phyloP scores from a whole-genome alignment of 2,888 invertebrate genomes.

The Heterodera filipjevi region DNA sequence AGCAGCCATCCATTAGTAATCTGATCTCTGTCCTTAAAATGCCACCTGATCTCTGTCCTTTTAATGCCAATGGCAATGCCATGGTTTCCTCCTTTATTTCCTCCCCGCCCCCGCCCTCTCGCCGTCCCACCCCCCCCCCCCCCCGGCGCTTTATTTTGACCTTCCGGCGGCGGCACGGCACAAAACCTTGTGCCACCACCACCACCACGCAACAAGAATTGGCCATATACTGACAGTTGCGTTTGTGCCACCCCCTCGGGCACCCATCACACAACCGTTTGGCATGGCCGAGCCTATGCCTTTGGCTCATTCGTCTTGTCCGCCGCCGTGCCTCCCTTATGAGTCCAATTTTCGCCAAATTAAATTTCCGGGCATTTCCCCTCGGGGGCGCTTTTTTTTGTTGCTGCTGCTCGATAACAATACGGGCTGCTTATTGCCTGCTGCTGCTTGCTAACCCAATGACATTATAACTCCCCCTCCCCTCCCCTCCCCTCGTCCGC shows the following conservation, averaged over 20 bases:
- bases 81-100: neutral
- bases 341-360: slow-evolving; percentile 21
- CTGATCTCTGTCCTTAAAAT: too few species aligned
- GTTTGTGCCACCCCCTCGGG: neutral
- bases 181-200: too few species aligned
- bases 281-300: too few species aligned
- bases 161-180: too few species aligned
- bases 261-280: neutral
- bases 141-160: neutral
- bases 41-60: too few species aligned
- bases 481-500: neutral
- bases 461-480: neutral
- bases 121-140: neutral
- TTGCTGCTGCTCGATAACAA: neutral
- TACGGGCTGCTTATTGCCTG: too few species aligned
- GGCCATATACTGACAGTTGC: too few species aligned
- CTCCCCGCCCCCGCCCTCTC: too few species aligned
- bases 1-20: too few species aligned
- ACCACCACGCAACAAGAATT: too few species aligned
- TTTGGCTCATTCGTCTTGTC: neutral
- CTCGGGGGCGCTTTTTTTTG: neutral
- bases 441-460: neutral
- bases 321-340: neutral
- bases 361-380: slow-evolving; percentile 13
- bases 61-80: neutral